Evolutionary conservation across 2,888 invertebrate genomes (phyloP).

Genomic region (Eupeodes latifasciatus): DNA sequence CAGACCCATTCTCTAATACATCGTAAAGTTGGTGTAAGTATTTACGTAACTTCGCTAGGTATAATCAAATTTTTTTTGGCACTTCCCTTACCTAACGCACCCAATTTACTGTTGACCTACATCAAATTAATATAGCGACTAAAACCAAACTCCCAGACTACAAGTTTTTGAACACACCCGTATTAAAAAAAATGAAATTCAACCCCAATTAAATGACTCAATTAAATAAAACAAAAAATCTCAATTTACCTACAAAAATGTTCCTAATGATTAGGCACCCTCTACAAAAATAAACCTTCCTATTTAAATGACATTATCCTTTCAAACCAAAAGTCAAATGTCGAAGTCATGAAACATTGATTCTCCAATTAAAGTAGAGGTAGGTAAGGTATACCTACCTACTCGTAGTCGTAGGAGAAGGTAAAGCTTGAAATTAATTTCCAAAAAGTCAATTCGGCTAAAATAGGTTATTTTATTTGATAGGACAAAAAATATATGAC

Average conservation of each 20-base stretch:
- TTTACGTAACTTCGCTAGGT: constrained; percentile 6
- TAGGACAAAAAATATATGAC: background rate
- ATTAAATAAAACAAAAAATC: constrained; percentile 14
- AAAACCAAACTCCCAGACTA: background rate
- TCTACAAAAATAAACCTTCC: background rate
- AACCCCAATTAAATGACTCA: constrained; percentile 5
- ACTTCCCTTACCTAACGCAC: constrained; percentile 18
- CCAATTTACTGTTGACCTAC: constrained; percentile 30
- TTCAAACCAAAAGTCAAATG: background rate
- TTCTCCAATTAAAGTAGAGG: background rate
- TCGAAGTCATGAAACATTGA: constrained; percentile 8
- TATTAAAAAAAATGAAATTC: background rate
- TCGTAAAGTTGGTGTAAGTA: background rate
- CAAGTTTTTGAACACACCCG: background rate
- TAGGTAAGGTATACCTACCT: background rate
- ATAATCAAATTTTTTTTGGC: background rate
- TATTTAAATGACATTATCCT: background rate
- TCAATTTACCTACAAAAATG: background rate
- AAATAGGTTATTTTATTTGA: constrained; percentile 3
- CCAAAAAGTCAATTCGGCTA: background rate
- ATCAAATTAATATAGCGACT: constrained; percentile 11
- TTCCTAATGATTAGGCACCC: background rate
- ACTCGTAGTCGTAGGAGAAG: too few species aligned
- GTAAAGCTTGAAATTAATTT: background rate
- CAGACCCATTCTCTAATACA: background rate